phyloP scores from a whole-genome alignment of 2,888 invertebrate genomes.

The Autographa pulchrina region DNA sequence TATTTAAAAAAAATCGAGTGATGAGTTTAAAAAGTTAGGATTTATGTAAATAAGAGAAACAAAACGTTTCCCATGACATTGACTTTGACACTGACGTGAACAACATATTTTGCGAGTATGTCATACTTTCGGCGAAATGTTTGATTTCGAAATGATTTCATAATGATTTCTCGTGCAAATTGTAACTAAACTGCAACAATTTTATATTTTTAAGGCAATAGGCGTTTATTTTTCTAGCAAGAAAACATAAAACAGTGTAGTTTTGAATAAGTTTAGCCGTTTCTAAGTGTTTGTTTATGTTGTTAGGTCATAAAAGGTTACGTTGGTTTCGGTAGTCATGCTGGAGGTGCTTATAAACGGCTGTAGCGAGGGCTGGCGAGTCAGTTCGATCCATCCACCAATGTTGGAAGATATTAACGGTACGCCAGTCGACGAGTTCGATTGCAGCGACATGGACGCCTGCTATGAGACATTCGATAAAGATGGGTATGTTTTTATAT shows the following conservation, averaged over 20 bases:
- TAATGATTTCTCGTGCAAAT: constrained; percentile 41
- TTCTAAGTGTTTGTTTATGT: constrained; percentile 60
- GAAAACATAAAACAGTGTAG: background rate
- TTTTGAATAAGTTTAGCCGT: constrained; percentile 37
- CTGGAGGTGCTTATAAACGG: constrained; percentile 81
- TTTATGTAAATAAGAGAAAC: constrained; percentile 7
- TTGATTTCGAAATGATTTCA: constrained; percentile 44
- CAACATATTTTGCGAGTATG: background rate
- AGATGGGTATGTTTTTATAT: constrained; percentile 92
- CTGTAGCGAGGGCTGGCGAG: constrained; percentile 71
- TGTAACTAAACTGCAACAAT: constrained; percentile 9
- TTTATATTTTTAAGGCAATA: constrained; percentile 22
- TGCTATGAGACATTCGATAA: constrained; percentile 97
- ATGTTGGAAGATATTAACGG: constrained; percentile 84
- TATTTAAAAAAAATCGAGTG: no score
- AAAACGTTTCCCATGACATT: constrained; percentile 10
- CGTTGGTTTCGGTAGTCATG: constrained; percentile 75
- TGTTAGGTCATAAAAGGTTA: constrained; percentile 68
- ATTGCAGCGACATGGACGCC: constrained; percentile 94
- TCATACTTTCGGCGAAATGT: constrained; percentile 15
- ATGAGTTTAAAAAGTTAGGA: no score
- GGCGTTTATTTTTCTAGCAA: background rate
- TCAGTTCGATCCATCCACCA: constrained; percentile 85
- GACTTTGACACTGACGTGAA: constrained; percentile 17
- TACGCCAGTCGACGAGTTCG: constrained; percentile 85